phyloP scores from a whole-genome alignment of 2,797 vertebrate genomes.

The Typhlichthys eigenmanni region DNA sequence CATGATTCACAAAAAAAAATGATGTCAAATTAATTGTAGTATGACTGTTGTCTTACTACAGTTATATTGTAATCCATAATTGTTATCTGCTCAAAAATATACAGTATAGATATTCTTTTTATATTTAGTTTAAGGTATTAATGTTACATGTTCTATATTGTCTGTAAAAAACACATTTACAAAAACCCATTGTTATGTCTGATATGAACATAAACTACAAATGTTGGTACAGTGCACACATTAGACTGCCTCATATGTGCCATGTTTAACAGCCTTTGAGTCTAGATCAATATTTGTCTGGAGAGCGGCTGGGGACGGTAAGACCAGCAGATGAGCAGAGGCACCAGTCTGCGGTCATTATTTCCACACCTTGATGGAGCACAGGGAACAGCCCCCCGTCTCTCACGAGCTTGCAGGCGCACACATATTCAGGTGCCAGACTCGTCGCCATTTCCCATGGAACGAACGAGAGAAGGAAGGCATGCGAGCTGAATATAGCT shows the following conservation, averaged over 20 bases:
- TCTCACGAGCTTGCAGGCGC: constrained; percentile 10
- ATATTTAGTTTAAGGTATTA: too few species aligned
- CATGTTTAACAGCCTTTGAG: constrained; percentile 20
- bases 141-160: too few species aligned
- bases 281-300: constrained; percentile 54
- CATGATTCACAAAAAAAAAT: neutral
- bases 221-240: constrained; percentile 1
- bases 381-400: constrained; percentile 25
- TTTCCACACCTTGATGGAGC: constrained; percentile 31
- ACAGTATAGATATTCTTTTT: too few species aligned
- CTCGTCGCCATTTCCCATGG: neutral
- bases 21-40: constrained; percentile 10
- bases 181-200: neutral
- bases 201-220: neutral
- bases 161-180: neutral
- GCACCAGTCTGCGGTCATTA: constrained; percentile 34
- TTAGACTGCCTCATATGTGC: neutral
- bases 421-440: neutral
- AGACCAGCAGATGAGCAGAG: constrained; percentile 21
- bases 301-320: constrained; percentile 22
- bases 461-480: neutral
- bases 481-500: neutral
- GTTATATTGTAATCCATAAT: neutral
- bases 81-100: too few species aligned
- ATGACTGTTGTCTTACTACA: constrained; percentile 3